phyloP scores from a whole-genome alignment of 2,797 vertebrate genomes.

The Argentina silus region DNA sequence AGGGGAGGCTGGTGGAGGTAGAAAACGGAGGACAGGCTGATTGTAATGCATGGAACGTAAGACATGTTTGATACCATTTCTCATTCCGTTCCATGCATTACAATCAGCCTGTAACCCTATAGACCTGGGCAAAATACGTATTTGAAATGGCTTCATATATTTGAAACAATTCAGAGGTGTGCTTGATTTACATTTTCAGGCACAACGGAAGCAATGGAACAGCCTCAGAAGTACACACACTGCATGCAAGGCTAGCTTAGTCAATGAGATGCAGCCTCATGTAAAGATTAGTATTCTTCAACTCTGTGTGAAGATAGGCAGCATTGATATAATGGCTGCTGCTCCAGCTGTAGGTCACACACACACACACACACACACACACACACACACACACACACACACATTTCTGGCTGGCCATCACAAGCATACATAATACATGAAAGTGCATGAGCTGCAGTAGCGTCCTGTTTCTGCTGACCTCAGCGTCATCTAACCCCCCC shows the following conservation, averaged over 20 bases:
- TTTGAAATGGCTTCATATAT: no score
- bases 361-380: constrained; percentile 16
- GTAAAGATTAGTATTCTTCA: background rate
- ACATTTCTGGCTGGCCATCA: constrained; percentile 36
- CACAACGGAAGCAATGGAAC: background rate
- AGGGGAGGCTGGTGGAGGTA: no score
- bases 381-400: constrained; percentile 13
- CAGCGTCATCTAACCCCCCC: background rate
- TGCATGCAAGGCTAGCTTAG: no score
- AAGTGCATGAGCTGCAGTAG: constrained; percentile 45
- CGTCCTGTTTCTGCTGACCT: constrained; percentile 72
- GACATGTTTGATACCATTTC: no score
- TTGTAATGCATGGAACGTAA: no score
- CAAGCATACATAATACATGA: constrained; percentile 70
- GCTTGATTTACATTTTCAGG: no score
- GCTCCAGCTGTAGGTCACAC: constrained; percentile 2
- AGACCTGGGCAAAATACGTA: no score
- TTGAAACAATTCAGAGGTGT: no score
- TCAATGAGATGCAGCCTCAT: no score
- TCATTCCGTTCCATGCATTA: no score
- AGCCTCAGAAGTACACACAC: background rate
- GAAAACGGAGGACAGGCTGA: no score
- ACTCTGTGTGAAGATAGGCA: background rate
- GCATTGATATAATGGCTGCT: constrained; percentile 5
- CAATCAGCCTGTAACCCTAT: no score